Conservation (phyloP, 2,888 invertebrate species). For the Nipponacmea schrenckii region DNA sequence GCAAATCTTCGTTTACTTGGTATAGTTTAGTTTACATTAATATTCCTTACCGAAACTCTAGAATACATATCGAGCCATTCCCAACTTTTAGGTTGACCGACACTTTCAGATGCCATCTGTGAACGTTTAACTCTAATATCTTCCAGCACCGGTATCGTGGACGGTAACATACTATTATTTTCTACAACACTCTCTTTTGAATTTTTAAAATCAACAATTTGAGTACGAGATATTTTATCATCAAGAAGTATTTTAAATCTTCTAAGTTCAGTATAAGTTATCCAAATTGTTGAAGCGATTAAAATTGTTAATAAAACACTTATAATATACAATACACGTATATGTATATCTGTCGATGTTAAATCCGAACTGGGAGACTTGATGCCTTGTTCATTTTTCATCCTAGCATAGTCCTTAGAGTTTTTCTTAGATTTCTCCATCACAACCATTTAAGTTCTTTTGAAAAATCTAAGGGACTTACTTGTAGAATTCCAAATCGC, state of each 20-base stretch:
- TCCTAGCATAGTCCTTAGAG: too few relatives aligned
- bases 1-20: too few relatives aligned
- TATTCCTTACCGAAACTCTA: constrained; percentile 15
- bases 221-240: constrained; percentile 13
- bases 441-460: too few relatives aligned
- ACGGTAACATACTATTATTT: not conserved
- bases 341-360: constrained; percentile 1
- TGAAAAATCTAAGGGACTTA: too few relatives aligned
- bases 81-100: constrained; percentile 1
- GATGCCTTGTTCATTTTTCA: too few relatives aligned
- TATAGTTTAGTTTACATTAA: too few relatives aligned
- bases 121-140: not conserved
- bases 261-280: constrained; percentile 13
- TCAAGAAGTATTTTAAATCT: constrained; percentile 7
- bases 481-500: too few relatives aligned
- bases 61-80: constrained; percentile 13
- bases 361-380: not conserved
- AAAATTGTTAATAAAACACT: constrained; percentile 11
- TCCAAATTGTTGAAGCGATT: constrained; percentile 10
- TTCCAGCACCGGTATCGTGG: not conserved
- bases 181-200: not conserved
- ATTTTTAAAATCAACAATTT: not conserved
- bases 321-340: constrained; percentile 13
- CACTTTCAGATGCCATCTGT: constrained; percentile 1
- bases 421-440: too few relatives aligned